These are phyloP conservation scores for Meloidogyne floridensis DNA, from an alignment of 1,140 invertebrate species.

Conservation along the genomic window DNA sequence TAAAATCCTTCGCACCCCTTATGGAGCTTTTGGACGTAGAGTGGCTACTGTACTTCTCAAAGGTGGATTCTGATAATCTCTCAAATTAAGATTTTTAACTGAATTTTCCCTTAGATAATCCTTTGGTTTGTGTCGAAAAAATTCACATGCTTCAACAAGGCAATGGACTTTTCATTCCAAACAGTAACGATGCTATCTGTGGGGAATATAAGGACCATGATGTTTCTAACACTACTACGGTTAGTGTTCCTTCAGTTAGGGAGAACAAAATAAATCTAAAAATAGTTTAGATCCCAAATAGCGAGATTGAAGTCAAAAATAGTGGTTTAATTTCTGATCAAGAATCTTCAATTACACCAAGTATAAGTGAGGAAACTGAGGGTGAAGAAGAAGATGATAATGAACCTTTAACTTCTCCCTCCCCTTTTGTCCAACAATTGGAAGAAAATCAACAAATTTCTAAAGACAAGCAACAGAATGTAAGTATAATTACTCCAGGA, in stretches of 20 bases:
- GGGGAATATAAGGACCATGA: conserved; percentile 21
- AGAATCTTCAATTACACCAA: background rate
- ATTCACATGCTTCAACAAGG: conserved; percentile 65
- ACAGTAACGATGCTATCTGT: conserved; percentile 57
- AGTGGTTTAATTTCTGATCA: background rate
- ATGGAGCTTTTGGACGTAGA: conserved; percentile 60
- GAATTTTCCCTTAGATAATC: conserved; percentile 51
- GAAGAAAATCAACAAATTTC: background rate
- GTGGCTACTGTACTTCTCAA: conserved; percentile 63
- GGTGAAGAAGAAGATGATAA: background rate
- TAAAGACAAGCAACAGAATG: background rate
- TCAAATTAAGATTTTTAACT: too few species aligned
- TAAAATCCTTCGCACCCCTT: conserved; percentile 58
- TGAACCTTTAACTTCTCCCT: background rate
- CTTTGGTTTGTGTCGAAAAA: conserved; percentile 61
- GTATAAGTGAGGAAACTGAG: background rate
- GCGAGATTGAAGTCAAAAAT: background rate
- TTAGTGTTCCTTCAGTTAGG: background rate
- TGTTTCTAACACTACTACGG: background rate
- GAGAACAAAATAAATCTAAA: background rate
- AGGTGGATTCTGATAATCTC: conserved; percentile 33
- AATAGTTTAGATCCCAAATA: background rate
- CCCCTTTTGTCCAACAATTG: background rate
- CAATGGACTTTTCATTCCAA: conserved; percentile 56
- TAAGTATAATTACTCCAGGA: background rate